A percentile compares a stretch with the other conserved stretches of the same genome.
Evolutionary conservation across 2,888 invertebrate species (phyloP).

Genomic region (Calliopum simillimum): DNA sequence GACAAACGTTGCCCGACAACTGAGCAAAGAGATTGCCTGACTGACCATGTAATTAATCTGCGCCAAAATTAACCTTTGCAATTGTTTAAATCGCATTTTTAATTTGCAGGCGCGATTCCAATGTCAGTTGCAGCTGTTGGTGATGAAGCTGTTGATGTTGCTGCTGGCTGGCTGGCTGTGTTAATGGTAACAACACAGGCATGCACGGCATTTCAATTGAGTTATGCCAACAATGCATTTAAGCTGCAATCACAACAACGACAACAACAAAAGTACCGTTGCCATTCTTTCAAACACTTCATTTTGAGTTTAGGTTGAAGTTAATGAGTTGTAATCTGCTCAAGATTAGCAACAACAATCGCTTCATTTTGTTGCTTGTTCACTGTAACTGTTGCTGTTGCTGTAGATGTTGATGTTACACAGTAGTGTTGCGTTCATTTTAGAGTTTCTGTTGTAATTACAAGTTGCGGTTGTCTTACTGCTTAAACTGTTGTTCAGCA

Average conservation of each 20-base stretch:
- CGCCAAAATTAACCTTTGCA: slow-evolving; percentile 37
- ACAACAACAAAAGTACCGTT: not conserved
- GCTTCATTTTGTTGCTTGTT: too few relatives aligned
- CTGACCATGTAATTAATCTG: slow-evolving; percentile 29
- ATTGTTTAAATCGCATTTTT: slow-evolving; percentile 21
- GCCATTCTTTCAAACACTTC: not conserved
- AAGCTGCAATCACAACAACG: not conserved
- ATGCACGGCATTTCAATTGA: slow-evolving; percentile 59
- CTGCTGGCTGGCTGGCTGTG: not conserved
- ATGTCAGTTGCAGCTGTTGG: slow-evolving; percentile 13
- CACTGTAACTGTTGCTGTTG: not conserved
- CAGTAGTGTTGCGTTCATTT: slow-evolving; percentile 58
- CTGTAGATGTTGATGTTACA: slow-evolving; percentile 41
- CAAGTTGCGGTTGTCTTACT: not conserved
- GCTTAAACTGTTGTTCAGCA: slow-evolving; percentile 29
- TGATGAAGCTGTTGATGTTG: not conserved
- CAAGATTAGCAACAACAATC: slow-evolving; percentile 7
- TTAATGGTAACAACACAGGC: slow-evolving; percentile 17
- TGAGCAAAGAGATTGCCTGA: too few relatives aligned
- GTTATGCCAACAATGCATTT: slow-evolving; percentile 46
- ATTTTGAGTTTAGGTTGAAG: slow-evolving; percentile 12
- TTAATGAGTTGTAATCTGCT: slow-evolving; percentile 28
- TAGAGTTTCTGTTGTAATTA: slow-evolving; percentile 50
- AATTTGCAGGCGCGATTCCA: not conserved
- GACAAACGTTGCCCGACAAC: too few relatives aligned